These are phyloP conservation scores for Drosophila eugracilis DNA, from an alignment of 1,140 invertebrate genomes.

Conservation along the genomic window DNA sequence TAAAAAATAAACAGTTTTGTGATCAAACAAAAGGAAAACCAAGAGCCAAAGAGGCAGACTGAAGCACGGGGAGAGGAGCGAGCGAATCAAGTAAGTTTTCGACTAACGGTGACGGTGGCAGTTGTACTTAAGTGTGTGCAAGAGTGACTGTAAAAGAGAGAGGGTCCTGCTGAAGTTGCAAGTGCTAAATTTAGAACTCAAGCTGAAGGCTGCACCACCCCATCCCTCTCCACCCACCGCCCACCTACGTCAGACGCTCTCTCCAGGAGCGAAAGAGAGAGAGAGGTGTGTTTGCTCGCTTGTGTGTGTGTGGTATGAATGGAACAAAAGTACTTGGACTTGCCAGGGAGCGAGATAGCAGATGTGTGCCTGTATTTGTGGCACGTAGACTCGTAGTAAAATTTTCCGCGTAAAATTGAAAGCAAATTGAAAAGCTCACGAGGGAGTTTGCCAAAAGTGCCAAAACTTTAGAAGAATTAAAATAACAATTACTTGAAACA, in stretches of 20 bases:
- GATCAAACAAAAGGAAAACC: slow-evolving; percentile 12
- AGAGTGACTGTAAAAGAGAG: neutral
- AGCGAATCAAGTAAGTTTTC: slow-evolving; percentile 63
- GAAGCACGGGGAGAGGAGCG: slow-evolving; percentile 4
- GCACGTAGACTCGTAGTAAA: slow-evolving; percentile 74
- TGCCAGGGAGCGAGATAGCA: slow-evolving; percentile 11
- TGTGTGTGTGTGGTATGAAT: slow-evolving; percentile 73
- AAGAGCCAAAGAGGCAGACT: neutral
- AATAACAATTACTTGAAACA: too few relatives aligned
- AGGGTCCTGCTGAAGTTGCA: slow-evolving; percentile 71
- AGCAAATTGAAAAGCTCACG: slow-evolving; percentile 66
- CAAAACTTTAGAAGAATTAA: neutral
- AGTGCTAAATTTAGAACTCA: slow-evolving; percentile 82
- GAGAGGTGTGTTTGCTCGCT: slow-evolving; percentile 9
- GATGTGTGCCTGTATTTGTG: slow-evolving; percentile 26
- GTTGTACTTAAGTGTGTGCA: slow-evolving; percentile 1
- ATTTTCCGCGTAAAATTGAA: slow-evolving; percentile 81
- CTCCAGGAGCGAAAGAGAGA: slow-evolving; percentile 19
- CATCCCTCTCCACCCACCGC: slow-evolving; percentile 44
- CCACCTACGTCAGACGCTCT: slow-evolving; percentile 61
- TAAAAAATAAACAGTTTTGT: slow-evolving; percentile 9
- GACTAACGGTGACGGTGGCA: slow-evolving; percentile 24
- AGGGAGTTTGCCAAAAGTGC: slow-evolving; percentile 21
- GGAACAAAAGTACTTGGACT: slow-evolving; percentile 79
- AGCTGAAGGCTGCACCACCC: slow-evolving; percentile 75